A percentile compares a stretch with the other conserved stretches of the same genome.
Conservation (phyloP, 2,113 vertebrate species). For the Calidris pugnax region DNA sequence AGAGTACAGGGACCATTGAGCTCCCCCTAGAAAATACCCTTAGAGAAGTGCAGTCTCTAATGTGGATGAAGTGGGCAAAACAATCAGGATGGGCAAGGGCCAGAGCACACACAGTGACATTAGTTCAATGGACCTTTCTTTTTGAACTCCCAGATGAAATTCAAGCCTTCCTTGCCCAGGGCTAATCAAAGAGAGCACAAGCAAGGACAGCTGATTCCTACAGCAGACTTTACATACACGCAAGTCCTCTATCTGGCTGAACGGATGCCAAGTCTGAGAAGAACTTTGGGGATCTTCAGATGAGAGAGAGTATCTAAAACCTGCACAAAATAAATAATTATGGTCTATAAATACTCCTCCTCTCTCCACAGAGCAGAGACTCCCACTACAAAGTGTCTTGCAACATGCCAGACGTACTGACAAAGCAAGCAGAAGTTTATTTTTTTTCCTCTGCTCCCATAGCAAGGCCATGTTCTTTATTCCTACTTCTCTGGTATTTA, state of each 20-base stretch:
- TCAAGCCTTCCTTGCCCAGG: background rate
- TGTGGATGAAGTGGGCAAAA: background rate
- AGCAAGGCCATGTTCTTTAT: slow-evolving; percentile 45
- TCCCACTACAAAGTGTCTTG: slow-evolving; percentile 29
- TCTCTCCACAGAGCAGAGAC: slow-evolving; percentile 17
- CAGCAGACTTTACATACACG: background rate
- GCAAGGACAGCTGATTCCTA: background rate
- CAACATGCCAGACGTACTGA: slow-evolving; percentile 28
- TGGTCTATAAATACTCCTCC: slow-evolving; percentile 38
- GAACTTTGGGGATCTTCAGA: background rate
- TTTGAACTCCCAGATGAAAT: background rate
- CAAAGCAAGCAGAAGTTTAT: background rate
- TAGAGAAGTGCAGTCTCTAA: background rate
- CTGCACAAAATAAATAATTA: slow-evolving; percentile 36
- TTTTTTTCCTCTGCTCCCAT: background rate
- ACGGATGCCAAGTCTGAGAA: background rate
- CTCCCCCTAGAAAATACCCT: background rate
- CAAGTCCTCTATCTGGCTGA: background rate
- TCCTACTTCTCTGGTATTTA: slow-evolving; percentile 34
- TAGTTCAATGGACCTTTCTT: background rate
- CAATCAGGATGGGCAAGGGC: background rate
- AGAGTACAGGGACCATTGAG: background rate
- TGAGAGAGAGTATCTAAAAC: background rate
- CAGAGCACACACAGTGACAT: background rate
- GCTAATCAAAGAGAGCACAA: background rate